phyloP scores from a whole-genome alignment of 2,113 vertebrate genomes.

The Montifringilla adamsi region DNA sequence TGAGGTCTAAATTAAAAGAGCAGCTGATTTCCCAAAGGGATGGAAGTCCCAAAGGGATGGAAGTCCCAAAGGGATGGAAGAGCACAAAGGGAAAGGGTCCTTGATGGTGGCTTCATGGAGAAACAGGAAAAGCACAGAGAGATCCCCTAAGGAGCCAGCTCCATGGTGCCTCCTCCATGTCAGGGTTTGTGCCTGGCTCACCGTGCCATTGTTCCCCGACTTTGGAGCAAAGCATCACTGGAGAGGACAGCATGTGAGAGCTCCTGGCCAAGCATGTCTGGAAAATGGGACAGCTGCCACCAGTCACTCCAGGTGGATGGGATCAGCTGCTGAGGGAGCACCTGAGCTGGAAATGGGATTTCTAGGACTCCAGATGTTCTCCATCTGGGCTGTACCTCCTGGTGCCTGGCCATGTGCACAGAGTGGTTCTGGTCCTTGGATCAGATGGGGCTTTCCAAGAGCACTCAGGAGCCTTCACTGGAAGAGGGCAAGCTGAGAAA shows the following conservation, averaged over 20 bases:
- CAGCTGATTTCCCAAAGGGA: neutral
- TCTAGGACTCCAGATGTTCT: neutral
- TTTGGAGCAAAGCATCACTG: neutral
- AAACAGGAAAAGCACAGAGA: neutral
- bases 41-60: neutral
- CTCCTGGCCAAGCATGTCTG: neutral
- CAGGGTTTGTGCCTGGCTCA: neutral
- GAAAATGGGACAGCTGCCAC: neutral
- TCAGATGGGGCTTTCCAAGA: neutral
- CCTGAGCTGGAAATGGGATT: neutral
- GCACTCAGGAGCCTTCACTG: neutral
- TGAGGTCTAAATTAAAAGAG: neutral
- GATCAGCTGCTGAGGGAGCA: neutral
- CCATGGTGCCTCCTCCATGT: neutral
- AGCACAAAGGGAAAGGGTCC: neutral
- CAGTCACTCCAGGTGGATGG: neutral
- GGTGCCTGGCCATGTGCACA: neutral
- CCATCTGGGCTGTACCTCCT: neutral
- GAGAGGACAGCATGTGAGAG: neutral
- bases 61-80: neutral
- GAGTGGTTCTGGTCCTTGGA: neutral
- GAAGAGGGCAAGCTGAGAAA: neutral
- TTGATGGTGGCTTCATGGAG: neutral
- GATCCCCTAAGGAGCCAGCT: neutral
- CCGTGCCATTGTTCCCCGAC: neutral